Base-by-base conservation (phyloP, 2,888 invertebrate species). In the Tetranychus truncatus region DNA sequence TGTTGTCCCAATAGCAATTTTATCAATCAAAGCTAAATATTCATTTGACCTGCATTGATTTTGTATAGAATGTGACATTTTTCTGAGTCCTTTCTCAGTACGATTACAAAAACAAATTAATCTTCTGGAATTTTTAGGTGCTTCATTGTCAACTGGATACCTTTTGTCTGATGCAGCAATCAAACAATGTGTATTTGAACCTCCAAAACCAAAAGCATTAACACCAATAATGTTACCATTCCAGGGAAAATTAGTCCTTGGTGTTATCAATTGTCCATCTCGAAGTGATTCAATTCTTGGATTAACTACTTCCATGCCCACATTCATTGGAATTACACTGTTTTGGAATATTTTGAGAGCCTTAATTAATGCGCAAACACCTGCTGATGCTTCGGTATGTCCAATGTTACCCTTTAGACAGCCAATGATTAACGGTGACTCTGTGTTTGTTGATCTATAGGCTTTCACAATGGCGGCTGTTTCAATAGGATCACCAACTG, bases 81-180 rank as follows among this genome's bases (percentile, higher is more conserved):
- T 81, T 76, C 87, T 85, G 0, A 90, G 89, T 8, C 91, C 90
- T 72, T 87, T 88, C 82, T 90, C 88, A 1, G 93, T 94, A 80
- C 96, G 88, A 18, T 95, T 95, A 6, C 92, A 91, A 76, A 89
- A 88, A 65, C 88, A 84, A 74, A 92, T 87, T 87, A 88, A 18
- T 18, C 77, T 18, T 24, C 21, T 18, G 20, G 20, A 66, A 66
- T 8, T 11, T 20, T 66, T 20, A 7, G 11, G 15, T 11, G 6
- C 20, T 20, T 66, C 7, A n/a, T 66, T 66, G 66, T 7, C 18
- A 15, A 66, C 66, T 66, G 20, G 18, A 20, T 11, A 15, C 6
- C 83, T 81, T 76, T 79, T 55, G 15, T 55, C 55, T 9, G 55
- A 7, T 15, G 55, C 55, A 55, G 55, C 77, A 65, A 83, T 77